These are phyloP conservation scores for Solen grandis DNA, from an alignment of 1,140 invertebrate genomes.

Conservation along the genomic window DNA sequence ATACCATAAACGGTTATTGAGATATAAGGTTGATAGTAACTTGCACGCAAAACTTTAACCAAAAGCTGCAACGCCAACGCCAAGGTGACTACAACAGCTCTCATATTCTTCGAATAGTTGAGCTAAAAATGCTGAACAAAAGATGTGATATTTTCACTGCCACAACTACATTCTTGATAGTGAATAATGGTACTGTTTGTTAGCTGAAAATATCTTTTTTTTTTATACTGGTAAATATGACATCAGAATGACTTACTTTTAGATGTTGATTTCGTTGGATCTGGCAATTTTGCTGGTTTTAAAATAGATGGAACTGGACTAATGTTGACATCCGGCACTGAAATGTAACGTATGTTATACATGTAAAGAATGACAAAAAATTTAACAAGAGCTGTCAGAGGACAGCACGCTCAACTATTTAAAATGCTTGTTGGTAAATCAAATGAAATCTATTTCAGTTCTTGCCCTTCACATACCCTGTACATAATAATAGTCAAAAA, in stretches of 20 bases:
- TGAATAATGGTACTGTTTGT: not conserved
- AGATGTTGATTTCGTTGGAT: slow-evolving; percentile 35
- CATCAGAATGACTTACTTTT: slow-evolving; percentile 31
- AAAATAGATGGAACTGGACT: slow-evolving; percentile 30
- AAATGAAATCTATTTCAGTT: too few species aligned
- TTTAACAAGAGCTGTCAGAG: not conserved
- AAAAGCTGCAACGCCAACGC: too few species aligned
- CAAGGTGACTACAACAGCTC: not conserved
- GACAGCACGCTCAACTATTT: not conserved
- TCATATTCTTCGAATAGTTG: not conserved
- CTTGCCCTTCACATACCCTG: too few species aligned
- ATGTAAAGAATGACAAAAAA: not conserved
- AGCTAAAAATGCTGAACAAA: not conserved
- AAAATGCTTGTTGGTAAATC: not conserved
- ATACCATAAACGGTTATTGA: too few species aligned
- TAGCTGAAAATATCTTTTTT: not conserved
- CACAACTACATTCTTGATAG: not conserved
- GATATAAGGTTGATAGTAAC: too few species aligned
- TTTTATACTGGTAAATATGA: not conserved
- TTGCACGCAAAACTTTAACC: too few species aligned
- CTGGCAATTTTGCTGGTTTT: slow-evolving; percentile 55
- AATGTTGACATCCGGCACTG: slow-evolving; percentile 21
- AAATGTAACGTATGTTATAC: not conserved
- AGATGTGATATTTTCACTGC: not conserved
- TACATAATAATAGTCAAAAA: not conserved